Base-by-base conservation (phyloP, 1,140 invertebrate genomes). In the Subanguina moxae region DNA sequence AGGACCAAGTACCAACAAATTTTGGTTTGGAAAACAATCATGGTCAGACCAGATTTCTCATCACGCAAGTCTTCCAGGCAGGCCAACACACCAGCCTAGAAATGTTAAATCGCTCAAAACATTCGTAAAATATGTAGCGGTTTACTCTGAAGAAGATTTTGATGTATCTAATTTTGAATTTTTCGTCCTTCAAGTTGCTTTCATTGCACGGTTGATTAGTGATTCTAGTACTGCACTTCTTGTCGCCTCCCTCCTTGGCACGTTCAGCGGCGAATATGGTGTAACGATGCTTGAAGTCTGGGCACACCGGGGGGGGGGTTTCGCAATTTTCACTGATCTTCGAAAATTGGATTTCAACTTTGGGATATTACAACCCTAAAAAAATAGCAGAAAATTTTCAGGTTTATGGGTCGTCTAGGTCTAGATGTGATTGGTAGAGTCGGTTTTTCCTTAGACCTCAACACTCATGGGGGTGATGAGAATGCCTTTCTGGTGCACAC, bases 1-100 rank as follows among this genome's bases (percentile, higher is more conserved):
- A 66, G 17, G n/a, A 43, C 71, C 46, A 76, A 38, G 43, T 75
- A 59, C 74, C 70, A 76, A 45, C 74, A 68, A 58, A 76, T 74
- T n/a, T 56, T 28, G 21, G 74, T 19, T 62, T 99, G 95, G 88
- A 98, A 90, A 92, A 93, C 95, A 78, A 93, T 91, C 80, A 97
- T 90, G 84, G 98, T 97, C 86, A 94, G 94, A 85, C 90, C 88
- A 61, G 98, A 87, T 86, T 93, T 91, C 83, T 97, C 94, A 86
- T 99, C 95, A 89, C 95, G 91, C 85, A 97, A 21, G 86, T 99
- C 95, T 87, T 99, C 95, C 89, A 98, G 93, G 86, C 93, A 91
- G 93, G 95, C 95, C 87, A 99, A 86, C 82, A 97, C 92, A 89
- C 95, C 95, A 83, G 95, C 95, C 83, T 94, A 91, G 92, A 98